Conservation (phyloP, 30 jellyfish, hydroid and myxozoan genomes). For the Cassiopea andromeda region DNA sequence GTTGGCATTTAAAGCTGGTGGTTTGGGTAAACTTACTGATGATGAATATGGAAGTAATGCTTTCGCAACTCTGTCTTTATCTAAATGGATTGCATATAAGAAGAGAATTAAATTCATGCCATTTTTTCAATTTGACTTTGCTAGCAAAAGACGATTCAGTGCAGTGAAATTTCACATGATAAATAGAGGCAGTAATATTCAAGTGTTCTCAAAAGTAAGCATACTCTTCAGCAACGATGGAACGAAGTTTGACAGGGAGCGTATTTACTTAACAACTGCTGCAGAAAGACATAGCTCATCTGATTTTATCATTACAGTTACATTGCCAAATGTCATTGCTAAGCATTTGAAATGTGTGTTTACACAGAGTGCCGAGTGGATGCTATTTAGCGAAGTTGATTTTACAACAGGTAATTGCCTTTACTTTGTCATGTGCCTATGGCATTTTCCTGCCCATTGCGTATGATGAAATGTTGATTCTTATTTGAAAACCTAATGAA, state of each 20-base stretch:
- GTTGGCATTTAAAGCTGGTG: constrained; percentile 48
- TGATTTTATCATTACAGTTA: constrained; percentile 67
- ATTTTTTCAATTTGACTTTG: constrained; percentile 68
- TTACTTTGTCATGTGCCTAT: background rate
- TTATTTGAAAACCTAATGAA: background rate
- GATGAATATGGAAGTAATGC: constrained; percentile 64
- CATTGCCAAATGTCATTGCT: constrained; percentile 54
- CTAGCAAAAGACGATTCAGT: constrained; percentile 46
- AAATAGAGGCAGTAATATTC: constrained; percentile 62
- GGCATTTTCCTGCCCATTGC: background rate
- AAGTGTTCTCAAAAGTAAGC: constrained; percentile 67
- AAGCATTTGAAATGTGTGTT: constrained; percentile 54
- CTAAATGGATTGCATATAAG: constrained; percentile 84
- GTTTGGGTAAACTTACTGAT: constrained; percentile 90
- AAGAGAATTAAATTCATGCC: constrained; percentile 47
- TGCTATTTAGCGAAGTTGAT: constrained; percentile 84
- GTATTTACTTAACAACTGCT: constrained; percentile 59
- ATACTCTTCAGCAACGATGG: constrained; percentile 78
- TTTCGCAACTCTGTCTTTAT: background rate
- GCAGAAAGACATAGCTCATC: constrained; percentile 73
- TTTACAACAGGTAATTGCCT: constrained; percentile 64
- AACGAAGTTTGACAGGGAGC: constrained; percentile 30
- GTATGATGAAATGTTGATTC: background rate
- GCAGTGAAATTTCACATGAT: constrained; percentile 70
- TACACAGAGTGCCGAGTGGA: constrained; percentile 70